Percentiles rank a stretch among this genome's conserved stretches.
Evolutionary conservation across 2,113 vertebrate genomes (phyloP).

Genomic region (Tachysurus fulvidraco): DNA sequence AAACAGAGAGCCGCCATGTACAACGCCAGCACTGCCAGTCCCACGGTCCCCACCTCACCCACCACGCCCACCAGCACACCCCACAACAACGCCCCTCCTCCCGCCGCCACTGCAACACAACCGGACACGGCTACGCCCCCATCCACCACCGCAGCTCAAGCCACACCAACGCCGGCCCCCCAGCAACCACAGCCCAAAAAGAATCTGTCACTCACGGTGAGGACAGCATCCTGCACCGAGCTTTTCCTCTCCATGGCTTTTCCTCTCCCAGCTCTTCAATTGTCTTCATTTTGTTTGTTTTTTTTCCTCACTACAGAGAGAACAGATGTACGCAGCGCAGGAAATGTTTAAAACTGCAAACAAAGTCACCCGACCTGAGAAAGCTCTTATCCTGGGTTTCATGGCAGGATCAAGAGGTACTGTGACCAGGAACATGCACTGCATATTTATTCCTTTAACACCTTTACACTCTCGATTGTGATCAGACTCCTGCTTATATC

Average conservation of each 20-base stretch:
- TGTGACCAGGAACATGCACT: background rate
- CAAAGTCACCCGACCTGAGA: constrained; percentile 96
- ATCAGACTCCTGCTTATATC: background rate
- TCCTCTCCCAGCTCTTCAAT: background rate
- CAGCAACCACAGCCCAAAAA: constrained; percentile 82
- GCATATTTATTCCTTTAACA: background rate
- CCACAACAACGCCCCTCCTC: constrained; percentile 77
- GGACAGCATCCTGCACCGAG: constrained; percentile 4
- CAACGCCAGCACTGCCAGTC: constrained; percentile 84
- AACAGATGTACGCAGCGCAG: constrained; percentile 96
- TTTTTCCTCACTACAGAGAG: constrained; percentile 74
- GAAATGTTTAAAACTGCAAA: constrained; percentile 99
- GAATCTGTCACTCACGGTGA: constrained; percentile 90
- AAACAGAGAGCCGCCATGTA: constrained; percentile 96
- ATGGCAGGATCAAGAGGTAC: constrained; percentile 97
- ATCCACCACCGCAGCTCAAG: constrained; percentile 64
- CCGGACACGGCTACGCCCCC: constrained; percentile 75
- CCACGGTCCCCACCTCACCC: constrained; percentile 76
- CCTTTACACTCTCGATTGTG: background rate
- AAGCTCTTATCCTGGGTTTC: constrained; percentile 97
- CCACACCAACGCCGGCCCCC: constrained; percentile 64
- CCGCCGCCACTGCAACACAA: constrained; percentile 78
- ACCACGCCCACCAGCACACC: constrained; percentile 84
- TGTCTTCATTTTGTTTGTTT: background rate
- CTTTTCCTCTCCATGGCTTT: background rate